Percentiles rank a stretch among this genome's conserved stretches.
Evolutionary conservation across 2,888 invertebrate species (phyloP).

Genomic region (Brachylomia viminalis): DNA sequence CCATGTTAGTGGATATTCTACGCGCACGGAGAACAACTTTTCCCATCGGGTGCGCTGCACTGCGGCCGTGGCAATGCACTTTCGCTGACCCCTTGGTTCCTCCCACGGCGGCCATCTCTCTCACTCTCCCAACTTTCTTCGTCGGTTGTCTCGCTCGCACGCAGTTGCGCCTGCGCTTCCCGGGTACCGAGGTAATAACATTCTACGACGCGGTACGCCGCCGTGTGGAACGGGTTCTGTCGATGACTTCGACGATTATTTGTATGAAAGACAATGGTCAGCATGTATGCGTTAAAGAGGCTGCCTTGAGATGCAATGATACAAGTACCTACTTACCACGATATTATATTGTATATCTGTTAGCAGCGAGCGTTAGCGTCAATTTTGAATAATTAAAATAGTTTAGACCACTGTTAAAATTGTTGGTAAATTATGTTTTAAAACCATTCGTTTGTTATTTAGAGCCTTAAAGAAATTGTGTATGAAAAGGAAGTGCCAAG

Average conservation of each 20-base stretch:
- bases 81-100: slow-evolving; percentile 90
- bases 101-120: slow-evolving; percentile 84
- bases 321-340: slow-evolving; percentile 22
- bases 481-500: neutral
- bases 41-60: slow-evolving; percentile 87
- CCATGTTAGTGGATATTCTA: slow-evolving; percentile 81
- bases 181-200: slow-evolving; percentile 87
- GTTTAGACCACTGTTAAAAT: neutral
- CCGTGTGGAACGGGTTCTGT: slow-evolving; percentile 89
- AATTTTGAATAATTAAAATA: slow-evolving; percentile 26
- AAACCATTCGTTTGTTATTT: neutral
- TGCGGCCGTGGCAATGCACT: slow-evolving; percentile 90
- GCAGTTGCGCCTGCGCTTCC: slow-evolving; percentile 88
- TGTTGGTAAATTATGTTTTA: neutral
- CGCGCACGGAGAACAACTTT: slow-evolving; percentile 83
- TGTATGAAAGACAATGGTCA: slow-evolving; percentile 87
- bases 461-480: neutral
- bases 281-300: slow-evolving; percentile 77
- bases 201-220: slow-evolving; percentile 89
- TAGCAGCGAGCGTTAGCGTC: slow-evolving; percentile 16
- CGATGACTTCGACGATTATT: slow-evolving; percentile 89
- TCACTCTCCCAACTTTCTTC: slow-evolving; percentile 82
- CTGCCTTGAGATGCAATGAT: slow-evolving; percentile 69
- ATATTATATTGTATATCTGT: slow-evolving; percentile 48
- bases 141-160: slow-evolving; percentile 79